Base-by-base conservation (phyloP, 2,797 vertebrate genomes). In the Acropternis orthonyx region DNA sequence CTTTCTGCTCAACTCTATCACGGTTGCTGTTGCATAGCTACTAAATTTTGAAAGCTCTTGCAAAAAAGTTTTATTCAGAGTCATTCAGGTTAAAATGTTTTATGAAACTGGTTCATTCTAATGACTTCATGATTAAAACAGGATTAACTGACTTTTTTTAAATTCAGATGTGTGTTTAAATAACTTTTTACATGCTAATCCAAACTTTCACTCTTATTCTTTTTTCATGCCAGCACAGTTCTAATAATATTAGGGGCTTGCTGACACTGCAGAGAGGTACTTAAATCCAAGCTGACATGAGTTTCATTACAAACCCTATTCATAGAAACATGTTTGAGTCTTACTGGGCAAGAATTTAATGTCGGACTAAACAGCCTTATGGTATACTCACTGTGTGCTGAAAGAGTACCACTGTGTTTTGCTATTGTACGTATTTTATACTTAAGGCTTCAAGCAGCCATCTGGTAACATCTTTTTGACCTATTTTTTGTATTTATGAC, bases 381-480 rank as follows among this genome's bases (percentile, higher is more conserved):
- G 52, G 19, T 36, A 10, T 58, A 17, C 32, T 72, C 27, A 48
- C 14, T 61, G 10, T 49, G 23, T 85, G 39, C 56, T 68, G 51
- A 41, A 79, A 41, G 28, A 59, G 20, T 59, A 48, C 34, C 28
- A 24, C 49, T 58, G 30, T 74, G 32, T 75, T 95, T 94, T 94
- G 24, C 34, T 92, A 1, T 69, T 90, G n/a, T 76, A 36, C 8
- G 1, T 93, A 44, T 95, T 91, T 67, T 55, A 52, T 63, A 67
- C 39, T 30, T 52, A 46, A 28, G 66, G 37, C 79, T 46, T 82
- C 46, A 63, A 86, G 34, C 26, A 92, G 39, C 62, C 72, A 69
- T 88, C 91, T 95, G 81, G 36, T 78, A 89, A 69, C 62, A 41
- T 95, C 43, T 27, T 95, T 92, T 75, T 66, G 68, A 67, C 83